Base-by-base conservation (phyloP, 2,797 vertebrate species). In the Tinamus major region DNA sequence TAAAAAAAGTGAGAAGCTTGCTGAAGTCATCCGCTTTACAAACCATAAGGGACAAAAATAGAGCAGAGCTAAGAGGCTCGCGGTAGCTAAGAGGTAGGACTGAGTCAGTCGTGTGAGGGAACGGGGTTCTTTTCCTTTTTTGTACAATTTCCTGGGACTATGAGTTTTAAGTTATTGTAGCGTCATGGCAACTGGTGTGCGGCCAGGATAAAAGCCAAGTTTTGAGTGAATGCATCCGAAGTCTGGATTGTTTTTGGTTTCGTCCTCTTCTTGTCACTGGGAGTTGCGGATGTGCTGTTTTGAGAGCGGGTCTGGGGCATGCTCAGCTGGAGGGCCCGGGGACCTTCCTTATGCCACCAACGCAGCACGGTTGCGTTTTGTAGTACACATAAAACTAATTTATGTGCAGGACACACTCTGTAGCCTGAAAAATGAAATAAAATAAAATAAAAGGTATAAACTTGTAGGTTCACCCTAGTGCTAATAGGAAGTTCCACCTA, bases 1-100 rank as follows among this genome's bases (percentile, higher is more conserved):
- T 88, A 89, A 13, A 92, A 92, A 95, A 92, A 90, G 80, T 64
- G 58, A 78, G 85, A 89, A 78, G 72, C 65, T 71, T 92, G 79
- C 23, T 94, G 85, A 96, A 93, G 95, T 96, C 94, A 91, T 91
- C 75, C 87, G 61, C 86, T 92, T 95, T 67, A 85, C 53, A 87
- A 86, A 81, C 48, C 42, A 1, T 84, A 16, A 72, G 42, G 71
- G 68, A 93, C 85, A 93, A 89, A 95, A 94, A 93, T 90, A 92
- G 85, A 90, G 72, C 93, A 85, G 33, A 90, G 71, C 83, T 95
- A 77, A 90, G 92, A 9, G 6, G 53, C 35, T 46, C 92, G 93
- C 49, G 86, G 17, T 86, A 95, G 78, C 83, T 44, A 62, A 80
- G 95, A 86, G 78, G 49, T 91, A 29, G 87, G 83, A 46, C 13